Conservation (phyloP, 1,140 invertebrate species). For the Drosophila kepulauana region DNA sequence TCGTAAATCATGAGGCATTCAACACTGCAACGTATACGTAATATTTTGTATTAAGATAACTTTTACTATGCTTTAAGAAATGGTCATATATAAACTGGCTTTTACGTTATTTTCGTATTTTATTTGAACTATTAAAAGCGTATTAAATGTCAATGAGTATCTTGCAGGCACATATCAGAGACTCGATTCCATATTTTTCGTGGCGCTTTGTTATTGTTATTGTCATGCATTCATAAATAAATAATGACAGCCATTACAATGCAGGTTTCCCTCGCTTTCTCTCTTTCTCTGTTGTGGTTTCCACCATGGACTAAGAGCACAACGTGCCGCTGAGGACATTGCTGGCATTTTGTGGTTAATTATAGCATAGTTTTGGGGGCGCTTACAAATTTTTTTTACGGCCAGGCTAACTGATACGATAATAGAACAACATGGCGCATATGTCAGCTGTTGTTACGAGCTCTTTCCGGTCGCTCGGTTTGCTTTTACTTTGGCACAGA, state of each 20-base stretch:
- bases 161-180: neutral
- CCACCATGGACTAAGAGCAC: neutral
- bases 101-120: too few relatives aligned
- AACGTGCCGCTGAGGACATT: slow-evolving; percentile 19
- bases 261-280: slow-evolving; percentile 41
- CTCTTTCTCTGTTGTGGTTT: neutral
- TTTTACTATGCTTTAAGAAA: too few relatives aligned
- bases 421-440: slow-evolving; percentile 35
- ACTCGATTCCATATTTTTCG: slow-evolving; percentile 4
- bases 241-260: slow-evolving; percentile 74
- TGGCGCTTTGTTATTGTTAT: slow-evolving; percentile 48
- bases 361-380: slow-evolving; percentile 53
- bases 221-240: slow-evolving; percentile 78
- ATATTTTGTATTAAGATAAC: too few relatives aligned
- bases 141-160: slow-evolving; percentile 11
- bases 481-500: slow-evolving; percentile 14
- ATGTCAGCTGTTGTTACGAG: slow-evolving; percentile 34
- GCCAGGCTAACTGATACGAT: slow-evolving; percentile 31
- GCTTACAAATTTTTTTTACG: slow-evolving; percentile 33
- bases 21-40: neutral
- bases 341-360: slow-evolving; percentile 51
- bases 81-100: too few relatives aligned
- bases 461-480: slow-evolving; percentile 7
- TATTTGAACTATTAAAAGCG: neutral
- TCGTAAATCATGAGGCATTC: neutral